Evolutionary conservation across 2,113 vertebrate species (phyloP).

Genomic region (Pipa parva): DNA sequence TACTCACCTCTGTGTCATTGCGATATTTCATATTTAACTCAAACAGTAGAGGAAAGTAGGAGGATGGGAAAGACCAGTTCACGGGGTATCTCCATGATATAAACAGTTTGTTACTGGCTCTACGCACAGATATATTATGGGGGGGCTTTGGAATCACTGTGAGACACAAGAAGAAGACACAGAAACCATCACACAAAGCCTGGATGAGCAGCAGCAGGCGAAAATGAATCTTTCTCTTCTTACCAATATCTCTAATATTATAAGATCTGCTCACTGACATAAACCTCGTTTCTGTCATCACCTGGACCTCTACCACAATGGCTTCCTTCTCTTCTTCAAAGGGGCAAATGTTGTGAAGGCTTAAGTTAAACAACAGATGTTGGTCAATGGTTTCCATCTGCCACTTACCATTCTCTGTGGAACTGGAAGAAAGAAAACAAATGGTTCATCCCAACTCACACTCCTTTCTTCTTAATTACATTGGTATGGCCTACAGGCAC

Average conservation of each 20-base stretch:
- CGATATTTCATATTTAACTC: not conserved
- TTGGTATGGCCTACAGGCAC: no score
- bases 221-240: not conserved
- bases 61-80: not conserved
- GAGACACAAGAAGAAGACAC: not conserved
- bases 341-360: not conserved
- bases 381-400: no score
- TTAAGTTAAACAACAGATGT: not conserved
- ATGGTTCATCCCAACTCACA: no score
- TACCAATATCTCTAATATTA: conserved; percentile 4
- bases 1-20: conserved; percentile 3
- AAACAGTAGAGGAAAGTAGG: conserved; percentile 18
- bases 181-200: no score
- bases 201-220: no score
- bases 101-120: not conserved
- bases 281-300: not conserved
- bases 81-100: conserved; percentile 2
- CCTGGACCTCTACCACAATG: not conserved
- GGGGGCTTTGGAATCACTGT: conserved; percentile 10
- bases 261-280: not conserved
- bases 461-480: no score
- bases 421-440: no score
- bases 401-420: no score
- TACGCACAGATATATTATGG: not conserved
- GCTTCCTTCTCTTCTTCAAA: not conserved